Evolutionary conservation across 2,113 vertebrate genomes (phyloP).

Genomic region (Hypocryptadius cinnamomeus): DNA sequence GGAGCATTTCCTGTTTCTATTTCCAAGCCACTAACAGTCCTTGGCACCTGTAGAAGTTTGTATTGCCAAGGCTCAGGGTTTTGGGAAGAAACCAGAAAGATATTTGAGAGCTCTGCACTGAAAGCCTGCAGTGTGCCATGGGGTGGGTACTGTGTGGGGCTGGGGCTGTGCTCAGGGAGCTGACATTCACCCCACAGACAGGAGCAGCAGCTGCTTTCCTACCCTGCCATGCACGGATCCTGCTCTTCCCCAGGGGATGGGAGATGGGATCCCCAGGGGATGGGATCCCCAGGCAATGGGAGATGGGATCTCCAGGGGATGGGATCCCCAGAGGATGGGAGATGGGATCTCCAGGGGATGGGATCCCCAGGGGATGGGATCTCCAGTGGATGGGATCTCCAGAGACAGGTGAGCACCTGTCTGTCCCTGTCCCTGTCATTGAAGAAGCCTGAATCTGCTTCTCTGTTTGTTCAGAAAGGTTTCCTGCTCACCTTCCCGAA

Average conservation of each 20-base stretch:
- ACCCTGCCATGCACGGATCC: background rate
- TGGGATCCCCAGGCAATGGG: background rate
- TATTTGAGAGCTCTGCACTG: background rate
- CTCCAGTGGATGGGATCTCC: background rate
- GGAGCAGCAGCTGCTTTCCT: background rate
- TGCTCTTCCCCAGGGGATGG: background rate
- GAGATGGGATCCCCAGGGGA: background rate
- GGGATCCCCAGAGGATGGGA: background rate
- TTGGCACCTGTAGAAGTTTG: background rate
- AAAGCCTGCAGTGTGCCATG: background rate
- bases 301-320: background rate
- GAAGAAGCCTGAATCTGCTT: background rate
- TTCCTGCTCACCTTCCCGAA: conserved; percentile 13
- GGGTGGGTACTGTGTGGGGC: background rate
- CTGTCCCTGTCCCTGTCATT: background rate
- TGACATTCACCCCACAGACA: background rate
- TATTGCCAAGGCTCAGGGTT: background rate
- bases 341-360: too few relatives aligned
- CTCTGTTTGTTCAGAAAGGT: background rate
- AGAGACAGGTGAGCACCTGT: accelerated
- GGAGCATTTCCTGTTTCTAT: background rate
- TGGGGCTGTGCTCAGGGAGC: background rate
- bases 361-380: too few relatives aligned
- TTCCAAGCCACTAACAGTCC: background rate
- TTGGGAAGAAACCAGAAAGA: background rate